Base-by-base conservation (phyloP, 2,888 invertebrate species). In the Lepidonotus clava region DNA sequence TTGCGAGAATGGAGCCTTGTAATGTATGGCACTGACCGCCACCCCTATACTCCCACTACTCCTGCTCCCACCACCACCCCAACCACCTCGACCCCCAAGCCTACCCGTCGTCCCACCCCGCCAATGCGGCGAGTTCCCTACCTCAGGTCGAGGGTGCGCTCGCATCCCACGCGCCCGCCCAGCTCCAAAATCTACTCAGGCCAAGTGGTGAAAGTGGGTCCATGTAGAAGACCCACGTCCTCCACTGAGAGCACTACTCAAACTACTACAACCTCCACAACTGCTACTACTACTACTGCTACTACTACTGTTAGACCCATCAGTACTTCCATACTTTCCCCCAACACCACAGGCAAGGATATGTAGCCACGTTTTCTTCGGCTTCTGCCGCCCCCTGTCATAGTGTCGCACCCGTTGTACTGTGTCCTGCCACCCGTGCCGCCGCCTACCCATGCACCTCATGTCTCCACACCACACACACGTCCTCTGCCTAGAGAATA, bases 1-100 rank as follows among this genome's bases (percentile, higher is more conserved):
- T 96, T 98, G 91, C 97, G 97, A 95, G 97, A 97, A 94, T 98
- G 98, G 98, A 97, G 98, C 88, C 95, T 98, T 94, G 96, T 97
- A 93, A 96, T 98, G 94, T 98, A 98, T 94, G 98, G 98, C 91
- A 98, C 98, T 87, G 96, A 92, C 84, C 90, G 90, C 34, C 90
- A 91, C 87, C 90, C 88, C 32, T 87, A 85, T 85, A 83, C n/a
- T 61, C 61, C 85, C 86, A 88, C 84, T 61, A 88, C 66, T 66
- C 87, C 56, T 32, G 2, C 85, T 24, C 40, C 76, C 8, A 56
- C 85, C 36, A 28, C 76, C 46, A 76, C 85, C 76, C 18, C 84
- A 5, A 51, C 51, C 34, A 28, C 85, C 40, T 6, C 51, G 18
- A 85, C 85, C 28, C 34, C 84, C 21, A 40, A n/a, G 34, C 71